Conservation (phyloP, 2,888 invertebrate genomes). For the Chrysolina oricalcia region DNA sequence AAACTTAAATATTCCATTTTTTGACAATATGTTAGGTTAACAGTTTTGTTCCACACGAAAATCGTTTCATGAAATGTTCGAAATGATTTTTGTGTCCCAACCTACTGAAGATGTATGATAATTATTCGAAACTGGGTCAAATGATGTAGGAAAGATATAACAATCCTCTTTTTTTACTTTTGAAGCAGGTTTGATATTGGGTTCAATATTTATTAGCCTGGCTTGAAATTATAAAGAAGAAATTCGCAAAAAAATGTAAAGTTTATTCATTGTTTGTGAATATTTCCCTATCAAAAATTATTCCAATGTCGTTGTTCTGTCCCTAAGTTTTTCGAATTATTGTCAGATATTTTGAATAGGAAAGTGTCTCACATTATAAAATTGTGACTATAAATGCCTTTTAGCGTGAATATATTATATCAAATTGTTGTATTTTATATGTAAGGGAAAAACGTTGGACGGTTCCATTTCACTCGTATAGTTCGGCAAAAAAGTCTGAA, state of each 20-base stretch:
- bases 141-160: neutral
- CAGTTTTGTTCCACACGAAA: constrained; percentile 53
- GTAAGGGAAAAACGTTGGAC: constrained; percentile 66
- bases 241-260: neutral
- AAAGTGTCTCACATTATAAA: constrained; percentile 67
- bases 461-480: constrained; percentile 47
- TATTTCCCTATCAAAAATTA: neutral
- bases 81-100: constrained; percentile 57
- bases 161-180: neutral
- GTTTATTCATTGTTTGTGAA: neutral
- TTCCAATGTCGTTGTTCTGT: too few relatives aligned
- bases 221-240: neutral
- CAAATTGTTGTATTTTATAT: constrained; percentile 69
- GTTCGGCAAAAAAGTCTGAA: constrained; percentile 47
- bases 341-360: constrained; percentile 35
- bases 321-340: constrained; percentile 4
- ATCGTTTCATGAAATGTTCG: constrained; percentile 48
- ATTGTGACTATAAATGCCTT: constrained; percentile 73
- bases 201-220: neutral
- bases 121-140: neutral
- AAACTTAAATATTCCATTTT: constrained; percentile 69
- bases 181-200: neutral
- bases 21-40: constrained; percentile 71
- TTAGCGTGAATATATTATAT: constrained; percentile 72
- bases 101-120: constrained; percentile 32